Percentiles rank a stretch among this genome's conserved stretches.
Evolutionary conservation across 2,888 invertebrate genomes (phyloP).

Genomic region (Phorcus lineatus): DNA sequence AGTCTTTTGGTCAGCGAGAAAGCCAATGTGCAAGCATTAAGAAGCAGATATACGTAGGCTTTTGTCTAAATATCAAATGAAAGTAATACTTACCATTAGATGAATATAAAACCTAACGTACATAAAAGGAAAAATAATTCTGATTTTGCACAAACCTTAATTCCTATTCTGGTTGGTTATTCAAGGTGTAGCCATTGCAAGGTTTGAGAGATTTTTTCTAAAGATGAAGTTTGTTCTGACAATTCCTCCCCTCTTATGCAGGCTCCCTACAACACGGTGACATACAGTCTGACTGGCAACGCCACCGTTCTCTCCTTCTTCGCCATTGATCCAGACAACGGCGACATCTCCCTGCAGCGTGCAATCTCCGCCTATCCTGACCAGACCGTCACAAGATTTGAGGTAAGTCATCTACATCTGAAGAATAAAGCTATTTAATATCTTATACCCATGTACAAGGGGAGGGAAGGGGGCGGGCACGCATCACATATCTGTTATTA

Average conservation of each 20-base stretch:
- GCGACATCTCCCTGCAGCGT: slow-evolving; percentile 49
- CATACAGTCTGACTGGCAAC: slow-evolving; percentile 50
- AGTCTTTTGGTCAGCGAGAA: too few relatives aligned
- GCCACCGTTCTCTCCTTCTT: slow-evolving; percentile 52
- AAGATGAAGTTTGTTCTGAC: background rate
- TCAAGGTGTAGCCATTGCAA: too few relatives aligned
- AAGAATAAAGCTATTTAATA: background rate
- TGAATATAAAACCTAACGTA: too few relatives aligned
- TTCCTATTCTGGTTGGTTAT: too few relatives aligned
- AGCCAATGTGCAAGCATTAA: too few relatives aligned
- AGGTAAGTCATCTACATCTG: background rate
- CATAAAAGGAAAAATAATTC: too few relatives aligned
- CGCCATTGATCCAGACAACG: slow-evolving; percentile 45
- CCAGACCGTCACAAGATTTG: background rate
- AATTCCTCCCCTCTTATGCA: slow-evolving; percentile 25
- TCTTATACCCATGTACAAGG: background rate
- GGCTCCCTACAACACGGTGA: slow-evolving; percentile 61
- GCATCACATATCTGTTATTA: too few relatives aligned
- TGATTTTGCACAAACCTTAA: too few relatives aligned
- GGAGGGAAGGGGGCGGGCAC: too few relatives aligned
- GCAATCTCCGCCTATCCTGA: slow-evolving; percentile 43
- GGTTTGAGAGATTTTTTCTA: background rate
- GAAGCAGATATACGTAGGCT: too few relatives aligned
- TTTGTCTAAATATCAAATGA: too few relatives aligned
- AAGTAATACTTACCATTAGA: too few relatives aligned